Percentiles rank a stretch among this genome's conserved stretches.
phyloP scores from a whole-genome alignment of 2,113 vertebrate genomes.

The Catharus minimus region DNA sequence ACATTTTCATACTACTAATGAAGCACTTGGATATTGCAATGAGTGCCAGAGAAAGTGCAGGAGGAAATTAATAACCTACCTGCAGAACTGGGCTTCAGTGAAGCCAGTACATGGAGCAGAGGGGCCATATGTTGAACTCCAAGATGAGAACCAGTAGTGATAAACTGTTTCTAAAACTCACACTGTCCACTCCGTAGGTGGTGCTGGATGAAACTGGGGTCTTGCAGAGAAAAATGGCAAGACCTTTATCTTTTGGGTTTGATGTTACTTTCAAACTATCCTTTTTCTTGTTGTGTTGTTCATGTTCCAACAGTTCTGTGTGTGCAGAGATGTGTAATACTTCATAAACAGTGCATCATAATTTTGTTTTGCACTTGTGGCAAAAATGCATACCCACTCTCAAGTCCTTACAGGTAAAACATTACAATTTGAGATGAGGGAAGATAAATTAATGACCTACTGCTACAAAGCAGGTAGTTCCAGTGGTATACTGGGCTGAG shows the following conservation, averaged over 20 bases:
- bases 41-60: neutral
- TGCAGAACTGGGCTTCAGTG: neutral
- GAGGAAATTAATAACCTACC: neutral
- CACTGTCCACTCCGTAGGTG: accelerated
- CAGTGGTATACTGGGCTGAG: neutral
- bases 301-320: neutral
- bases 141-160: neutral
- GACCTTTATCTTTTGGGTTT: neutral
- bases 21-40: neutral
- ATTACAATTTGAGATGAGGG: neutral
- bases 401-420: neutral
- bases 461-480: neutral
- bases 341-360: neutral
- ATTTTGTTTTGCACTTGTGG: neutral
- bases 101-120: accelerated
- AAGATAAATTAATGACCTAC: neutral
- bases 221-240: neutral
- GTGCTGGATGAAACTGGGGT: neutral
- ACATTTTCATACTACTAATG: neutral
- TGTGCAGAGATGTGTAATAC: neutral
- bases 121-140: accelerated
- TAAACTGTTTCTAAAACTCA: neutral
- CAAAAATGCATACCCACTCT: neutral
- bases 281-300: neutral
- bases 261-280: neutral